Evolutionary conservation across 2,888 invertebrate genomes (phyloP), one percentile per base, ranked within the genome.

Genomic region (Lycaena phlaeas): DNA sequence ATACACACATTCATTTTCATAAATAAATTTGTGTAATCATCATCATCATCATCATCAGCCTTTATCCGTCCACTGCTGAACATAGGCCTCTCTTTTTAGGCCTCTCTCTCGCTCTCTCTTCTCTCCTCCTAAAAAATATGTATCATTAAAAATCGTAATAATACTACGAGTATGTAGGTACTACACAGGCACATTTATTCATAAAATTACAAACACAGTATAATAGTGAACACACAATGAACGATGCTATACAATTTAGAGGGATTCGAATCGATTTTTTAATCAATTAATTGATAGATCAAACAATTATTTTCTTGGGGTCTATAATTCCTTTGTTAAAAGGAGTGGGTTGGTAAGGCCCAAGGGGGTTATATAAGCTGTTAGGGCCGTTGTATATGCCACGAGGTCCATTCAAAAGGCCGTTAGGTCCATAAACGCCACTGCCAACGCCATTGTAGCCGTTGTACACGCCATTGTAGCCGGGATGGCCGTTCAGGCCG

Each of bases 311-410:
- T 12, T 42, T 31, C 18, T 38, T 38, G 14, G 30, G 38, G 14
- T 14, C 17, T 15, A 31, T 22, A 9, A 34, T 6, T 3, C 17
- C 5, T 46, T 37, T 42, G 18, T 22, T 41, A 28, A 55, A 58
- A 2, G 54, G 52, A 54, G 40, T 53, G 53, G 22, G 59, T 18
- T 18, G 11, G 36, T 47, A 52, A 6, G 34, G 18, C 11, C 11
- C 18, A 11, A 18, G 18, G 2, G 47, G 46, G 27, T 49, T 50
- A 15, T 47, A 44, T 15, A 42, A 53, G 22, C 22, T 22, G 18
- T 34, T 34, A 12, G 18, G 22, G 6, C 22, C 31, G 11, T 11
- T 31, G 11, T 34, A 12, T 6, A 1, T 3, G 5, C 34, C 11
- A 9, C n/a, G 6, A 2, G 11, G 31, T 2, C 31, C 18, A 31